phyloP scores from a whole-genome alignment of 2,797 vertebrate genomes.

The Amazonetta brasiliensis region DNA sequence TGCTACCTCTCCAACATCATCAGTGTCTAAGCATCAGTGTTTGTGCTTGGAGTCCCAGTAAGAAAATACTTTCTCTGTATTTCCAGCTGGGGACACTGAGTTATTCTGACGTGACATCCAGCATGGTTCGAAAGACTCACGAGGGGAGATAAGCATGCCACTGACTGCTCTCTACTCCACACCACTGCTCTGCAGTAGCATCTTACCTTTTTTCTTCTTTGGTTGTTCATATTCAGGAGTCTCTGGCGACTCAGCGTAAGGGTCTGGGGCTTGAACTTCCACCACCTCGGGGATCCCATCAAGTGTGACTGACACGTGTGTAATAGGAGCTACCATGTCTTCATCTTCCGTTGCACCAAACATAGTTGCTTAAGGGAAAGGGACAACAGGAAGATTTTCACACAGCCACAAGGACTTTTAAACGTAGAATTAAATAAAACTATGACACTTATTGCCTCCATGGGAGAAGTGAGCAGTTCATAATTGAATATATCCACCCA shows the following conservation, averaged over 20 bases:
- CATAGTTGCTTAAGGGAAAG: slow-evolving; percentile 84
- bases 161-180: neutral
- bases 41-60: neutral
- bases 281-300: slow-evolving; percentile 88
- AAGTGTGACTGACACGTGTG: slow-evolving; percentile 89
- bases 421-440: neutral
- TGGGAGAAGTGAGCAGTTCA: neutral
- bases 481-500: fast-evolving
- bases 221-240: slow-evolving; percentile 83
- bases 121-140: neutral
- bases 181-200: neutral
- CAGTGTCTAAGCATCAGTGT: neutral
- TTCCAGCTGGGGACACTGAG: neutral
- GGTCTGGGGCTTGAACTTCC: slow-evolving; percentile 81
- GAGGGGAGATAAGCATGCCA: fast-evolving
- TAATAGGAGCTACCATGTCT: slow-evolving; percentile 86
- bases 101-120: neutral
- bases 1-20: neutral
- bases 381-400: neutral
- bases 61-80: neutral
- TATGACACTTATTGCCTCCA: neutral
- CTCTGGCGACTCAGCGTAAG: slow-evolving; percentile 75
- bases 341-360: slow-evolving; percentile 88
- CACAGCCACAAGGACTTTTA: neutral
- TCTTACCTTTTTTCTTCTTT: slow-evolving; percentile 89